Evolutionary conservation across 1,140 invertebrate species (phyloP), one percentile per base, ranked within the genome.

Genomic region (Philopotamus ludificatus): DNA sequence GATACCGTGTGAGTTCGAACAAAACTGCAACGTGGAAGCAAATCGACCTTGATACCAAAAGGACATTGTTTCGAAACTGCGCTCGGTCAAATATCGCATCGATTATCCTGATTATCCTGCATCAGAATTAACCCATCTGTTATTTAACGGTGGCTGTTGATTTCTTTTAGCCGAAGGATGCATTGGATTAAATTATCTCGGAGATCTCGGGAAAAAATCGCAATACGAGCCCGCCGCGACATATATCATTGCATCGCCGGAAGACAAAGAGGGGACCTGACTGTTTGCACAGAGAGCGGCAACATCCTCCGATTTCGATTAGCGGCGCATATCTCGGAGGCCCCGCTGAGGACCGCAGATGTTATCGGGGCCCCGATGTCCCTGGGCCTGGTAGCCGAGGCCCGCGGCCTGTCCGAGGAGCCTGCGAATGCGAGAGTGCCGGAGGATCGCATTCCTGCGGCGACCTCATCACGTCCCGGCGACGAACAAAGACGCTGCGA

Each of bases 281-380:
- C n/a, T n/a, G n/a, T n/a, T n/a, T 47, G 44, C 44, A 15, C 10
- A 4, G 12, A 34, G 44, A 16, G 8, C 12, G 4, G 28, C 4
- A 34, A 12, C 16, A 49, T 49, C 22, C 47, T 49, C 47, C 51
- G 51, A 20, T 54, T 54, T 54, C 51, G 51, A 54, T 54, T 54
- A 54, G 51, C 51, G 28, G 10, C 18, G 51, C 51, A 54, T 54
- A 54, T 54, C 51, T 54, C 20, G 51, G 8, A 51, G 49, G 49
- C 22, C 51, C 23, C 51, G 21, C 10, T 25, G 51, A 26, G 25
- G 51, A 25, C 23, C 18, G 22, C 47, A 15, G 47, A 49, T 54
- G 10, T 54, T 54, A 54, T 54, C 51, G 28, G 20, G 23, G 15
- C 2, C 12, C 2, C 22, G 51, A 23, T 21, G 15, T 54, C 25